phyloP scores from a whole-genome alignment of 2,797 vertebrate species.

The Diplodus puntazzo region DNA sequence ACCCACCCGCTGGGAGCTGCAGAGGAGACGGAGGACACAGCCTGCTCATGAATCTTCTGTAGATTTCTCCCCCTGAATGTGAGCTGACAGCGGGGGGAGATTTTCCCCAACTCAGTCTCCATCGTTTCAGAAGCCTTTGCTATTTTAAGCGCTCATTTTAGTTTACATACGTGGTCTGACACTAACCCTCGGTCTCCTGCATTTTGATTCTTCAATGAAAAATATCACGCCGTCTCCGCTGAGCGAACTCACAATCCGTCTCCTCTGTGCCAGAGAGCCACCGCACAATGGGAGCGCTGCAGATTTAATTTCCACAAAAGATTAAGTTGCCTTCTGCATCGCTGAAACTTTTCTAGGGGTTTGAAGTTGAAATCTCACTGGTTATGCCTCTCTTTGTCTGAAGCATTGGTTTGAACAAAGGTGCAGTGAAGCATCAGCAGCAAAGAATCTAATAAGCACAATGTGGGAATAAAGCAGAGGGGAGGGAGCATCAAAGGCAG shows the following conservation, averaged over 20 bases:
- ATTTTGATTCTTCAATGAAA: conserved; percentile 25
- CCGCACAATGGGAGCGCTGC: conserved; percentile 51
- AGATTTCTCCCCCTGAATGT: conserved; percentile 38
- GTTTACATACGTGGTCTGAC: conserved; percentile 23
- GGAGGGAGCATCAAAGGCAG: conserved; percentile 98
- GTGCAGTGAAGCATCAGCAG: conserved; percentile 81
- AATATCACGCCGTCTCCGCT: conserved; percentile 24
- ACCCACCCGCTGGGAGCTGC: conserved; percentile 82
- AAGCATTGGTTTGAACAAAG: conserved; percentile 78
- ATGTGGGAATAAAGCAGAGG: conserved; percentile 88
- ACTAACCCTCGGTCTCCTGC: conserved; percentile 8
- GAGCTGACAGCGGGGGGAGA: conserved; percentile 41
- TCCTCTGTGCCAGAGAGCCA: conserved; percentile 37
- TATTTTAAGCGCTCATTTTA: conserved; percentile 34
- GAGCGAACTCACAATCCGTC: conserved; percentile 39
- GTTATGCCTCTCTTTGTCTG: conserved; percentile 76
- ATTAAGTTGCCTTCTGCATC: conserved; percentile 78
- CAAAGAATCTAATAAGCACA: conserved; percentile 86
- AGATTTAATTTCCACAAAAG: conserved; percentile 76
- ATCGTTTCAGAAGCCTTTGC: conserved; percentile 23
- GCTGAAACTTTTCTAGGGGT: conserved; percentile 73
- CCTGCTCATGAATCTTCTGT: conserved; percentile 53
- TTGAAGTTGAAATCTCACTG: conserved; percentile 75
- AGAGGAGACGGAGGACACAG: conserved; percentile 55
- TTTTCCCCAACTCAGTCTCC: conserved; percentile 20